Evolutionary conservation across 2,888 invertebrate species (phyloP), one percentile per base, ranked within the genome.

Genomic region (Leptarthrus brevirostris): DNA sequence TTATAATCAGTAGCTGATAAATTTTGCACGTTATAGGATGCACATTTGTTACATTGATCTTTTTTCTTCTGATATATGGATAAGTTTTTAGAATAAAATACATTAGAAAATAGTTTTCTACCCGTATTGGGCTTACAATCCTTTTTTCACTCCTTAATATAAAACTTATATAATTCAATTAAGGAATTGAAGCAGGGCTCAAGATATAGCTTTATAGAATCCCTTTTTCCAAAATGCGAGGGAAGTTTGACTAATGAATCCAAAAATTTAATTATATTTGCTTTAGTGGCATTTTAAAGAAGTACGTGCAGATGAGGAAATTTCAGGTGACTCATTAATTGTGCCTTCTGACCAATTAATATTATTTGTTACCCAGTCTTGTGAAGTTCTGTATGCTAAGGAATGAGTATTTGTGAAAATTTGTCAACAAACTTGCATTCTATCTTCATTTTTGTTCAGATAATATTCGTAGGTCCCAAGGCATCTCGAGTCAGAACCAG

Each of bases 61-160:
- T 47, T 47, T 16, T 47, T 47, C n/a, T 20, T 52, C 18, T 18
- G 52, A 52, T 52, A 18, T 12, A 52, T 3, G 8, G 52, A 18
- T 3, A 16, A 20, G 18, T 52, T 52, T 20, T 20, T 52, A 52
- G 16, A 52, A 52, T 52, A 52, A 52, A 18, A 52, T 52, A 52
- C 20, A 20, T 52, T 12, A 52, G 20, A 18, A 18, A 52, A 52
- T 6, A 52, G 8, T 52, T 18, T 52, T 18, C 18, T 52, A 20
- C 8, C 18, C 8, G 18, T 3, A 18, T 8, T n/a, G n/a, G 52
- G n/a, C 20, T 52, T 18, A 3, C 20, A 20, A 6, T 52, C 52
- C 20, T 52, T 20, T 20, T 6, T 20, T 18, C 20, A 52, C 20
- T 52, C 16, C 5, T 16, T 18, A 52, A 20, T 52, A 20, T 18